Evolutionary conservation across 2,888 invertebrate genomes (phyloP).

Genomic region (Drosophila antonietae): DNA sequence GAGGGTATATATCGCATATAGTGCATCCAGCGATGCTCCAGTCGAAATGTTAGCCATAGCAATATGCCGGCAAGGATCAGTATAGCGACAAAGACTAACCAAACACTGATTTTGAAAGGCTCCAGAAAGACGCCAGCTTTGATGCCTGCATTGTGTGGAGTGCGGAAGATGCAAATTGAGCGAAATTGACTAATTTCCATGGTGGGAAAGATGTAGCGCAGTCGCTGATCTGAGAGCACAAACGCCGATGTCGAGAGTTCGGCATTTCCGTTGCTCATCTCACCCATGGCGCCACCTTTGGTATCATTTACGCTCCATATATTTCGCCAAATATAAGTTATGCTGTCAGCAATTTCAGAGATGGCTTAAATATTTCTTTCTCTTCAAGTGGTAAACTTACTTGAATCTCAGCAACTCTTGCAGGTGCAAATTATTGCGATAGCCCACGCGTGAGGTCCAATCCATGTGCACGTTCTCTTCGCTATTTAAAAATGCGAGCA

Average conservation of each 20-base stretch:
- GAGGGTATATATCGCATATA: constrained; percentile 77
- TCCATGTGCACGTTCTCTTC: constrained; percentile 69
- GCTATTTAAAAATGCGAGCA: constrained; percentile 61
- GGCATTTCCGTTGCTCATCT: constrained; percentile 63
- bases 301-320: constrained; percentile 74
- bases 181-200: constrained; percentile 70
- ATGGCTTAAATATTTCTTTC: no score
- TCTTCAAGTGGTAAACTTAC: constrained; percentile 48
- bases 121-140: constrained; percentile 87
- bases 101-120: constrained; percentile 87
- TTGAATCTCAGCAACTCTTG: constrained; percentile 75
- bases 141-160: constrained; percentile 86
- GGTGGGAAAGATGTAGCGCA: constrained; percentile 50
- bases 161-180: constrained; percentile 86
- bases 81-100: constrained; percentile 85
- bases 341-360: constrained; percentile 41
- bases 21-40: constrained; percentile 68
- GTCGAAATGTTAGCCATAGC: constrained; percentile 81
- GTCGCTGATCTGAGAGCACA: constrained; percentile 55
- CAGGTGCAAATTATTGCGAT: constrained; percentile 57
- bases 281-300: constrained; percentile 78
- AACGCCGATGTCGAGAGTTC: constrained; percentile 70
- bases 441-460: constrained; percentile 71
- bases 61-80: constrained; percentile 79
- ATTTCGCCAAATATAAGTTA: constrained; percentile 50